Conservation (phyloP, 2,113 vertebrate genomes). For the Acanthisitta chloris region DNA sequence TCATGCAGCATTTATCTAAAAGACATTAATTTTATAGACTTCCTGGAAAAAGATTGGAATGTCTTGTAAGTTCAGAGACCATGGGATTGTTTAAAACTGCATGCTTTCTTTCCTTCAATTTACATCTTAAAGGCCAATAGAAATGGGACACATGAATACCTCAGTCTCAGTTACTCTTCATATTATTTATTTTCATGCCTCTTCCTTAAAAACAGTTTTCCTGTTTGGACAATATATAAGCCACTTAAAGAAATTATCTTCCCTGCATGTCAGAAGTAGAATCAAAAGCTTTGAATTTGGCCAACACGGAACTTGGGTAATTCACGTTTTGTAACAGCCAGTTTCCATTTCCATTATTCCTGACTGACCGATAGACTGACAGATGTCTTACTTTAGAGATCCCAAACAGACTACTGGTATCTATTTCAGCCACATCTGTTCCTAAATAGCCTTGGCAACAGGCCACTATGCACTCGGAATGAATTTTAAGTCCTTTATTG, state of each 20-base stretch:
- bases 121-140: neutral
- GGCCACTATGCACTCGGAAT: slow-evolving; percentile 60
- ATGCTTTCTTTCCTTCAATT: neutral
- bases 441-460: slow-evolving; percentile 81
- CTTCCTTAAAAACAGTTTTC: neutral
- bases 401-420: slow-evolving; percentile 83
- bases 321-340: slow-evolving; percentile 55
- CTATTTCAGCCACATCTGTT: slow-evolving; percentile 89
- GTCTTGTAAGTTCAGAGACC: neutral
- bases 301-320: slow-evolving; percentile 40
- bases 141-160: neutral
- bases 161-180: neutral
- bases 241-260: neutral
- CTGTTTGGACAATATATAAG: neutral
- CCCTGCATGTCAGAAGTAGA: neutral
- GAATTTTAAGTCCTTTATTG: slow-evolving; percentile 70
- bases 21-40: neutral
- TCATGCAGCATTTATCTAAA: neutral
- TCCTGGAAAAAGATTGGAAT: neutral
- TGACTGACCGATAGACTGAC: slow-evolving; percentile 77
- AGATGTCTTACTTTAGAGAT: slow-evolving; percentile 87
- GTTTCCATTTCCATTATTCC: slow-evolving; percentile 73
- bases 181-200: neutral
- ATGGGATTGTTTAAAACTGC: neutral
- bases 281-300: slow-evolving; percentile 36